Evolutionary conservation across 2,797 vertebrate genomes (phyloP).

Genomic region (Aulostomus chinensis): DNA sequence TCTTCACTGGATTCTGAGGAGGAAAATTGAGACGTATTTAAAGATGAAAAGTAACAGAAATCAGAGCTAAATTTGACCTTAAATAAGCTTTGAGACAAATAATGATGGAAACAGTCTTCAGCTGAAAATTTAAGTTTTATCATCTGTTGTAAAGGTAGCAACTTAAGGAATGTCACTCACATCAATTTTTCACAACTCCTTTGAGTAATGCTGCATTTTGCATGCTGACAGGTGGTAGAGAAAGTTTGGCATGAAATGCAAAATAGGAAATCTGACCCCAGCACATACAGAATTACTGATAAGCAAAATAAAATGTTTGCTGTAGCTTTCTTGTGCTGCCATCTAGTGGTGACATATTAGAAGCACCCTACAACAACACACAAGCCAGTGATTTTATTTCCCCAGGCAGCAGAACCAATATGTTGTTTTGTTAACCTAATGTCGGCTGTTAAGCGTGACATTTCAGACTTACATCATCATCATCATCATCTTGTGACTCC

Average conservation of each 20-base stretch:
- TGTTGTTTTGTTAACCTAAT: no score
- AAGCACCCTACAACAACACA: neutral
- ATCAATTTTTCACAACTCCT: no score
- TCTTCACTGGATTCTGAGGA: slow-evolving; percentile 89
- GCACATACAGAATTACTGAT: neutral
- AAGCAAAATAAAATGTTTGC: neutral
- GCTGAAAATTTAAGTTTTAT: no score
- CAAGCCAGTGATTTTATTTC: neutral
- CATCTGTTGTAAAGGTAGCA: neutral
- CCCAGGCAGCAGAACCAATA: neutral
- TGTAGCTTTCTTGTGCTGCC: slow-evolving; percentile 55
- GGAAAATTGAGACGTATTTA: slow-evolving; percentile 9
- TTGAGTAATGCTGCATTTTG: neutral
- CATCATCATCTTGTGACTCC: slow-evolving; percentile 69
- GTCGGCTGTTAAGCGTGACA: neutral
- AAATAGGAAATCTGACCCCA: neutral
- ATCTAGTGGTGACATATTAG: slow-evolving; percentile 58
- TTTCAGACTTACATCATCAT: slow-evolving; percentile 70
- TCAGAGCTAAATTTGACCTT: slow-evolving; percentile 1
- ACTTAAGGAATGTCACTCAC: slow-evolving; percentile 16
- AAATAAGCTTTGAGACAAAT: slow-evolving; percentile 13
- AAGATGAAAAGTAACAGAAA: slow-evolving; percentile 9
- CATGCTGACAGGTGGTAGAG: neutral
- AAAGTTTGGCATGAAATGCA: neutral
- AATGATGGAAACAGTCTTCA: slow-evolving; percentile 13